Percentiles rank a stretch among this genome's conserved stretches.
Evolutionary conservation across 2,797 vertebrate genomes (phyloP).

Genomic region (Poeciliopsis gracilis): DNA sequence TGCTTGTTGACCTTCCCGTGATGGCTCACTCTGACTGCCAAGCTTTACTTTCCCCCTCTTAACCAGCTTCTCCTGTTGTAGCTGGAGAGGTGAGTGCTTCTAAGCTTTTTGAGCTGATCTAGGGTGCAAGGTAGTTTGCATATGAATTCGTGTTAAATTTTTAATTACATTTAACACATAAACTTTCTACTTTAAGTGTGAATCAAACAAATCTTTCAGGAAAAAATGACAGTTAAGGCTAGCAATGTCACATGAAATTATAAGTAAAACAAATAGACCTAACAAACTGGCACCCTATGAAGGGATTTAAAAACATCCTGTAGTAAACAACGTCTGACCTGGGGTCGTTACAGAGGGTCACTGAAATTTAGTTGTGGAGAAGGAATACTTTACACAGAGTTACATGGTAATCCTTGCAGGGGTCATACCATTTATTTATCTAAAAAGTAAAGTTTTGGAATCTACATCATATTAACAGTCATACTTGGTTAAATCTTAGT

Average conservation of each 20-base stretch:
- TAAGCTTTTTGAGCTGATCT: slow-evolving; percentile 43
- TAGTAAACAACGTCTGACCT: not conserved
- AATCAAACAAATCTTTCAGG: slow-evolving; percentile 3
- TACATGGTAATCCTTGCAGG: not conserved
- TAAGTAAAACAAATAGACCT: not conserved
- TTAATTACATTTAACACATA: not conserved
- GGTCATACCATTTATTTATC: not conserved
- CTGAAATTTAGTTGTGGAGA: not conserved
- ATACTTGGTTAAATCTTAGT: not conserved
- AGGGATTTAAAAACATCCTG: not conserved
- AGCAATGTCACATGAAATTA: not conserved
- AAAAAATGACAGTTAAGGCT: not conserved
- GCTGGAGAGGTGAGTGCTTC: slow-evolving; percentile 19
- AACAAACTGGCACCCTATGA: not conserved
- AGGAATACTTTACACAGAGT: not conserved
- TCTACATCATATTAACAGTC: not conserved
- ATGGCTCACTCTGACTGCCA: slow-evolving; percentile 32
- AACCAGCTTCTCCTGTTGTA: slow-evolving; percentile 43
- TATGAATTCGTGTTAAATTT: not conserved
- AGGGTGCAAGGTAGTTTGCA: slow-evolving; percentile 40
- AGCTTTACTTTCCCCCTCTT: slow-evolving; percentile 53
- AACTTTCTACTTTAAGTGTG: slow-evolving; percentile 22
- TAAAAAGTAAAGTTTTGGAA: not conserved
- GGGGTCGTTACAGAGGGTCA: not conserved
- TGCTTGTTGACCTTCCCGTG: slow-evolving; percentile 51